Percentiles rank a stretch among this genome's conserved stretches.
Conservation (phyloP, 2,797 vertebrate genomes). For the Notolabrus celidotus region DNA sequence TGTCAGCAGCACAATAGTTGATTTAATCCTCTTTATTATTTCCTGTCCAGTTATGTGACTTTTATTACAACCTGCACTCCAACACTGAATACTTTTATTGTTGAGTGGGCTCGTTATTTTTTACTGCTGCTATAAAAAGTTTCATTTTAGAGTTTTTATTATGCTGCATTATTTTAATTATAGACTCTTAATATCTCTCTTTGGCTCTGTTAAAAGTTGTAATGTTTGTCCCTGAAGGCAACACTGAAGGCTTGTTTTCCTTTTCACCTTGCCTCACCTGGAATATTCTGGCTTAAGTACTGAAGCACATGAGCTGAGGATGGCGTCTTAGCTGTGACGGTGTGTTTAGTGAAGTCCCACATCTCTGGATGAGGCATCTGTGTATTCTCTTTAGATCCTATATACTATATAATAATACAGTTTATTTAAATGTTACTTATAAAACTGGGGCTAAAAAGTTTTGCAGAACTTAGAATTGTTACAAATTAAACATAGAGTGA, state of each 20-base stretch:
- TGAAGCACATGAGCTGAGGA: slow-evolving; percentile 16
- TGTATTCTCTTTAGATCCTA: too few relatives aligned
- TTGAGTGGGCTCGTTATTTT: slow-evolving; percentile 43
- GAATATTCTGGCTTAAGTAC: slow-evolving; percentile 24
- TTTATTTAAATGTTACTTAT: too few relatives aligned
- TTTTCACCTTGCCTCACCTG: slow-evolving; percentile 42
- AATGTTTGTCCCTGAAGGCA: slow-evolving; percentile 8
- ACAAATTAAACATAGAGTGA: too few relatives aligned
- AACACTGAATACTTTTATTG: slow-evolving; percentile 31
- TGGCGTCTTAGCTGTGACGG: slow-evolving; percentile 11
- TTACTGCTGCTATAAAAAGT: slow-evolving; percentile 45
- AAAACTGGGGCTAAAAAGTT: too few relatives aligned
- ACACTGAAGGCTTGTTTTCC: slow-evolving; percentile 24
- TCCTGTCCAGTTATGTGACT: slow-evolving; percentile 21
- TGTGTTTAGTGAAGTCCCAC: slow-evolving; percentile 10
- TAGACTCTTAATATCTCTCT: neutral
- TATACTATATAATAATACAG: too few relatives aligned
- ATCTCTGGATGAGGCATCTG: slow-evolving; percentile 13
- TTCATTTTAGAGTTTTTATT: slow-evolving; percentile 36
- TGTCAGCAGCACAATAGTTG: slow-evolving; percentile 3
- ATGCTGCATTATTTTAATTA: slow-evolving; percentile 46
- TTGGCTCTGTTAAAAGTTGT: slow-evolving; percentile 29
- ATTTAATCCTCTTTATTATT: slow-evolving; percentile 31
- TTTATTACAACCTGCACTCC: slow-evolving; percentile 16
- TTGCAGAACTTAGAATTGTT: too few relatives aligned